Conservation (phyloP, 1,140 invertebrate species). For the Drosophila insularis region DNA sequence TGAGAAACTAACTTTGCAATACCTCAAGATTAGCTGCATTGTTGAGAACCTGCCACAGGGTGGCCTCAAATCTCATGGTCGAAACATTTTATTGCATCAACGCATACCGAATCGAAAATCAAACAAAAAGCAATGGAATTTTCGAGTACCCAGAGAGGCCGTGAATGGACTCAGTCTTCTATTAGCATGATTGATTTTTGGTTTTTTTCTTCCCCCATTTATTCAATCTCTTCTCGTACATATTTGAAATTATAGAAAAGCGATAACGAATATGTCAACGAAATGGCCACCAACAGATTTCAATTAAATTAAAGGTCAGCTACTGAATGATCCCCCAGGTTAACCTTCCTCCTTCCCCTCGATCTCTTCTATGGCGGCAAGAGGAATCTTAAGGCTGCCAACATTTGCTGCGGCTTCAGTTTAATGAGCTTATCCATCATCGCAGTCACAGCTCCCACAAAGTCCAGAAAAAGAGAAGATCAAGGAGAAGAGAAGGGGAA, state of each 20-base stretch:
- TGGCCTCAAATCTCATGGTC: neutral
- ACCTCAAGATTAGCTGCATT: conserved; percentile 11
- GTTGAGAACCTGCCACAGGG: neutral
- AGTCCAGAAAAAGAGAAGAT: neutral
- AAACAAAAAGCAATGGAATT: conserved; percentile 9
- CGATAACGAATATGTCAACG: conserved; percentile 64
- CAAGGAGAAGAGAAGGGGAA: neutral
- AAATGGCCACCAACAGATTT: conserved; percentile 60
- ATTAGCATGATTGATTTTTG: conserved; percentile 42
- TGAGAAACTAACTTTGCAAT: neutral
- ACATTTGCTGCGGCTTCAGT: conserved; percentile 38
- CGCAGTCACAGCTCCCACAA: conserved; percentile 40
- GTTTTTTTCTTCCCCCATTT: neutral
- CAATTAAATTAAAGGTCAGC: conserved; percentile 64
- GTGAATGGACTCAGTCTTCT: conserved; percentile 20
- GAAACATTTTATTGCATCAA: neutral
- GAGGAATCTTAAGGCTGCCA: neutral
- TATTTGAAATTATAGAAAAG: conserved; percentile 8
- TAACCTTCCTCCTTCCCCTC: conserved; percentile 14
- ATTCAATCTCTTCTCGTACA: too few species aligned
- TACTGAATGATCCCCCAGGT: conserved; percentile 45
- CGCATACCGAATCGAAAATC: neutral
- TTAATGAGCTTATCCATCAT: conserved; percentile 81
- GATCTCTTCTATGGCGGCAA: conserved; percentile 18
- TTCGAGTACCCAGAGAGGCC: conserved; percentile 25